Evolutionary conservation across 2,797 vertebrate genomes (phyloP).

Genomic region (Glossophaga mutica): DNA sequence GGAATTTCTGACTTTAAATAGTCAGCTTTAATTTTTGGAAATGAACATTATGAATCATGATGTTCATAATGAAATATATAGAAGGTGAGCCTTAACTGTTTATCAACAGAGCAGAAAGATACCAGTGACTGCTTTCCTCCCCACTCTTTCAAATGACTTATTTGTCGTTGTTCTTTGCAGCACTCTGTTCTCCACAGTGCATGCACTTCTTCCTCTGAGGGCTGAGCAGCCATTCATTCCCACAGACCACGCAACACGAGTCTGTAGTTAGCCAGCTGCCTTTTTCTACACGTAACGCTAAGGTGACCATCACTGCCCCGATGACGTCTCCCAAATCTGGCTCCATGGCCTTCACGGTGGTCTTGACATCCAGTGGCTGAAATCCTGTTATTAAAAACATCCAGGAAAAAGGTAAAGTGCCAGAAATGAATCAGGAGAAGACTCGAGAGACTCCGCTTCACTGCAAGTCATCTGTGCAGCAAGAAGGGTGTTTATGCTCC

Average conservation of each 20-base stretch:
- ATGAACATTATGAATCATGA: background rate
- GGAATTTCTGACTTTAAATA: background rate
- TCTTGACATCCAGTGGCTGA: background rate
- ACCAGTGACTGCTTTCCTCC: background rate
- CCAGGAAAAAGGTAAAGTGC: background rate
- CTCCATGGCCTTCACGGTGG: background rate
- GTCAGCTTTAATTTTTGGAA: background rate
- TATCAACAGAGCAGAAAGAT: background rate
- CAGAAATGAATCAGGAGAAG: background rate
- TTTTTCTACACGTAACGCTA: background rate
- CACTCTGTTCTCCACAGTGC: background rate
- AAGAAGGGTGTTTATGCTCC: background rate
- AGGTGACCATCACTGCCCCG: background rate
- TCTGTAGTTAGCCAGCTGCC: background rate
- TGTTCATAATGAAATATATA: background rate
- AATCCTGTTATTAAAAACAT: background rate
- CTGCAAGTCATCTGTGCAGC: background rate
- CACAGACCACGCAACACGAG: background rate
- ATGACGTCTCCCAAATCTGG: background rate
- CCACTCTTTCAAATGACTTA: background rate
- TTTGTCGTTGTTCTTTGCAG: background rate
- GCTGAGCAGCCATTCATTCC: background rate
- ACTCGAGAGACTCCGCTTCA: background rate
- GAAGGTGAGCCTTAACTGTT: background rate
- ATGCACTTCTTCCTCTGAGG: background rate